Base-by-base conservation (phyloP, 2,113 vertebrate species). In the Trematomus loennbergii region DNA sequence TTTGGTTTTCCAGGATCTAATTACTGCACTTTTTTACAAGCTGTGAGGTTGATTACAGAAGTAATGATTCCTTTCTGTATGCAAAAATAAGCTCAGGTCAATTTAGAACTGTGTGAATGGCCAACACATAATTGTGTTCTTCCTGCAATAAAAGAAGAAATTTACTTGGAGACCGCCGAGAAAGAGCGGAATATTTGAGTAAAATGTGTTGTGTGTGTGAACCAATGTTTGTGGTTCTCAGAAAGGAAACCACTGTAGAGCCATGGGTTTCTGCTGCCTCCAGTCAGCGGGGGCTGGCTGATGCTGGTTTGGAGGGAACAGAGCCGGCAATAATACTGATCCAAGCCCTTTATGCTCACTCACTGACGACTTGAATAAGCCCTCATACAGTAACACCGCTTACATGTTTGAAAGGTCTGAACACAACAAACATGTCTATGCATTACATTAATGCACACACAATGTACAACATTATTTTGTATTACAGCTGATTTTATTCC, bases 31-130 rank as follows among this genome's bases (percentile, higher is more conserved):
- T 66, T 36, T 50, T 33, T 18, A 12, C 11, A 50, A 50, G 22
- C 22, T 18, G 46, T 3, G 4, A 50, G 29, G 58, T 36, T 60
- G 17, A 60, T 60, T 59, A 59, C 25, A 36, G 58, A 59, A 5
- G 45, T 75, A 60, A 68, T 75, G 82, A 58, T 82, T 83, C 45
- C 40, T 58, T 50, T 66, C 43, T 69, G 46, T 73, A 68, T 61
- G 75, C 46, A 81, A 61, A 73, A 54, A 76, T 36, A 58, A n/a
- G 61, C 16, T 59, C n/a, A 66, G 43, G 40, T 53, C 46, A 54
- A 36, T 53, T 52, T 80, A 29, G 36, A 43, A 49, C 43, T 18
- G 20, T 66, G 43, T 59, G 43, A 72, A 75, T 40, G 16, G 45
- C 60, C 25, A 29, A 20, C 4, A 20, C 4, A 16, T 49, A 20